These are phyloP conservation scores for Diabrotica balteata DNA, from an alignment of 2,888 invertebrate species.

Conservation along the genomic window DNA sequence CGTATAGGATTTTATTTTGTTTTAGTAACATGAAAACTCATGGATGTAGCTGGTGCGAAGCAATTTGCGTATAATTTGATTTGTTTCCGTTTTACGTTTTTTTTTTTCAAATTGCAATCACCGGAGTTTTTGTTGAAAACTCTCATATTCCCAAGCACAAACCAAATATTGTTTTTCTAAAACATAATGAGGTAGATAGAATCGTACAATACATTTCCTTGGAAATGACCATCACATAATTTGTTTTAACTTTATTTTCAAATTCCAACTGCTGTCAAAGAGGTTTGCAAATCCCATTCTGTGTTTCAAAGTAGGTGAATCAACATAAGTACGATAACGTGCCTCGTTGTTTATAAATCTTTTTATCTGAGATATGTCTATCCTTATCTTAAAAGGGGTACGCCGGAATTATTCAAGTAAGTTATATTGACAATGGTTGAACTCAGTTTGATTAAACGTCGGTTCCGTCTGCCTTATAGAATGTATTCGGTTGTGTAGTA, in stretches of 20 bases:
- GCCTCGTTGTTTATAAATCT: constrained; percentile 14
- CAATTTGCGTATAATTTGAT: too few species aligned
- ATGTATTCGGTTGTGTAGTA: not conserved
- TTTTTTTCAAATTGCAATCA: too few species aligned
- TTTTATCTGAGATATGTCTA: not conserved
- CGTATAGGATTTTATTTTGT: too few species aligned
- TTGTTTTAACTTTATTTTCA: constrained; percentile 5
- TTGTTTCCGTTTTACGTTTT: too few species aligned
- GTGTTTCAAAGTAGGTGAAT: not conserved
- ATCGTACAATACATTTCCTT: constrained; percentile 9
- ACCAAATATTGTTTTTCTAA: constrained; percentile 10
- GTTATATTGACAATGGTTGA: not conserved
- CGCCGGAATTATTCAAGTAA: not conserved
- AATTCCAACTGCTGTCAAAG: not conserved
- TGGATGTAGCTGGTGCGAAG: too few species aligned
- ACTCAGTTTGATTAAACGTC: too few species aligned
- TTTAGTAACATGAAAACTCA: too few species aligned
- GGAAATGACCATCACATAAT: constrained; percentile 17
- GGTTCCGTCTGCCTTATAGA: too few species aligned
- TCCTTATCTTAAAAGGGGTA: constrained; percentile 3
- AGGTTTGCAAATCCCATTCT: too few species aligned
- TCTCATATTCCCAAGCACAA: constrained; percentile 5
- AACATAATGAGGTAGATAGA: constrained; percentile 5
- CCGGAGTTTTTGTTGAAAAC: not conserved
- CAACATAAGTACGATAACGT: constrained; percentile 14